Conservation (phyloP, 2,888 invertebrate species). For the Petrolisthes manimaculis region DNA sequence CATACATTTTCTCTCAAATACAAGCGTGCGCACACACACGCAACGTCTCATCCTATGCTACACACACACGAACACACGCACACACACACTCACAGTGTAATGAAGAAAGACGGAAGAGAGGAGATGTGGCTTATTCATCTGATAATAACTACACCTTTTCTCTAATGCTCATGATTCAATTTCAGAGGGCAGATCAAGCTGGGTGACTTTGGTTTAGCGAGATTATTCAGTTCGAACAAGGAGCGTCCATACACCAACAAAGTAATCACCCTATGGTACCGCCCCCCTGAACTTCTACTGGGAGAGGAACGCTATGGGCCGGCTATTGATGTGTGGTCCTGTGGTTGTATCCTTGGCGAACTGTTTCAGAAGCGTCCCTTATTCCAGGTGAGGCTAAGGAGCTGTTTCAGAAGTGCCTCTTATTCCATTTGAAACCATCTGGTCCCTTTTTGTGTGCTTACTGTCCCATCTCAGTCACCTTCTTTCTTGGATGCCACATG, state of each 20-base stretch:
- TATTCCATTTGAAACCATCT: background rate
- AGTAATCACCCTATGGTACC: conserved; percentile 97
- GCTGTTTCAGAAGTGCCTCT: too few relatives aligned
- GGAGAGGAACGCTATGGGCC: conserved; percentile 98
- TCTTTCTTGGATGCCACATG: too few relatives aligned
- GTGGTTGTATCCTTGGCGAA: conserved; percentile 98
- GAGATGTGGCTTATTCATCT: too few relatives aligned
- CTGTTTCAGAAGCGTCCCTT: conserved; percentile 95
- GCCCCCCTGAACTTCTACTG: conserved; percentile 95
- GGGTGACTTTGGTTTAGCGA: conserved; percentile 97
- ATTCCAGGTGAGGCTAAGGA: conserved; percentile 80
- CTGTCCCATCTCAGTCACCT: too few relatives aligned
- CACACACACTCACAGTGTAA: too few relatives aligned
- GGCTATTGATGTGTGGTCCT: conserved; percentile 99
- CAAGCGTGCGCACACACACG: too few relatives aligned
- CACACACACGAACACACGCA: too few relatives aligned
- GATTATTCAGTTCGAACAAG: conserved; percentile 93
- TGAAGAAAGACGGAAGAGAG: too few relatives aligned
- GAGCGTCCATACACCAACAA: conserved; percentile 98
- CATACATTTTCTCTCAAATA: too few relatives aligned
- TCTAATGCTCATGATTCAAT: conserved; percentile 20
- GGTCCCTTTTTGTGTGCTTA: background rate
- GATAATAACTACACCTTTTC: background rate
- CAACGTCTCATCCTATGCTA: too few relatives aligned
- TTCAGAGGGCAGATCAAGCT: conserved; percentile 97